Conservation (phyloP, 2,888 invertebrate genomes). For the Drymonia ruficornis region DNA sequence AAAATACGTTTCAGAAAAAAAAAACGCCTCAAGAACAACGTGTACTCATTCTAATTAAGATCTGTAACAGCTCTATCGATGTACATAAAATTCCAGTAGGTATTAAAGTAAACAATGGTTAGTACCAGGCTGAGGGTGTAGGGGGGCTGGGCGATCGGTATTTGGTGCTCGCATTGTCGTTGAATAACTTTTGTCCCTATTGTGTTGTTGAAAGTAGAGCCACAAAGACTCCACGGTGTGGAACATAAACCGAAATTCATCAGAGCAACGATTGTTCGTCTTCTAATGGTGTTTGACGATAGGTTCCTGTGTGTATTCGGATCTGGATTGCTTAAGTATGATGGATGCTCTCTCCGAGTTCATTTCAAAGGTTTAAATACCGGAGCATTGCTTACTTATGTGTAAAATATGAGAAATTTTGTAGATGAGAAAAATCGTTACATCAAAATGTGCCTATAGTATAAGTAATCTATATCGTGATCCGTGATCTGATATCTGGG, state of each 20-base stretch:
- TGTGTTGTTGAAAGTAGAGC: constrained; percentile 82
- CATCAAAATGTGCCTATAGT: no score
- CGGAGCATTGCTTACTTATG: no score
- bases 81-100: constrained; percentile 74
- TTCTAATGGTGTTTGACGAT: constrained; percentile 73
- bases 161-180: constrained; percentile 85
- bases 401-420: no score
- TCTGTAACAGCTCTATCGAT: constrained; percentile 56
- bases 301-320: constrained; percentile 45
- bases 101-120: constrained; percentile 83
- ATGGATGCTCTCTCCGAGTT: neutral
- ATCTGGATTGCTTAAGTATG: constrained; percentile 5
- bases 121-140: constrained; percentile 59
- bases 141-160: constrained; percentile 81
- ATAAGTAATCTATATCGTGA: no score
- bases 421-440: no score
- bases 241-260: constrained; percentile 84
- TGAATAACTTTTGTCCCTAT: constrained; percentile 86
- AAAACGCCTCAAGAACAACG: neutral
- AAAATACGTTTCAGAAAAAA: no score
- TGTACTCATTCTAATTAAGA: neutral
- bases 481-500: no score
- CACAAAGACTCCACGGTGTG: constrained; percentile 80
- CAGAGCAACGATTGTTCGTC: constrained; percentile 80
- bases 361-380: neutral